A percentile compares a stretch with the other conserved stretches of the same genome.
Evolutionary conservation across 2,113 vertebrate species (phyloP).

Genomic region (Okapia johnstoni): DNA sequence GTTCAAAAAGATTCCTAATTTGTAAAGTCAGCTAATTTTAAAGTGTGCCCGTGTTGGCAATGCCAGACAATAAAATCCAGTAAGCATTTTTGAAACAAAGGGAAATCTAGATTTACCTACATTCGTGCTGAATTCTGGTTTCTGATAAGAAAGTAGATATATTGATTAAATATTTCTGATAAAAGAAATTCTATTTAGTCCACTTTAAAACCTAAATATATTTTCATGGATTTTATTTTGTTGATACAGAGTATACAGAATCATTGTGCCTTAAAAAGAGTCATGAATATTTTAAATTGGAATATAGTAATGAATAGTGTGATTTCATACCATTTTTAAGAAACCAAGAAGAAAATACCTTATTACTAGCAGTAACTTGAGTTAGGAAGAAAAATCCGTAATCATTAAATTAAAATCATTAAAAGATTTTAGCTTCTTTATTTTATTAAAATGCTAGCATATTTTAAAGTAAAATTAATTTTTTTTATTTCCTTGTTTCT

Average conservation of each 20-base stretch:
- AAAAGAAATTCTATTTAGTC: conserved; percentile 44
- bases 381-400: neutral
- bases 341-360: conserved; percentile 62
- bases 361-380: conserved; percentile 55
- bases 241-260: conserved; percentile 31
- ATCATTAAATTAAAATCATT: neutral
- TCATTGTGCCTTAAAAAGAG: conserved; percentile 65
- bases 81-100: conserved; percentile 26
- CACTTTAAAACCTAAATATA: conserved; percentile 28
- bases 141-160: conserved; percentile 31
- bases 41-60: conserved; percentile 17
- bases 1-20: conserved; percentile 73
- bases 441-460: conserved; percentile 55
- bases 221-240: conserved; percentile 58
- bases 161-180: conserved; percentile 45
- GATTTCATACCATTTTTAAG: conserved; percentile 61
- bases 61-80: neutral
- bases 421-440: conserved; percentile 15
- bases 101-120: neutral
- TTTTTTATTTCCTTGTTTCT: conserved; percentile 70
- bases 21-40: conserved; percentile 78
- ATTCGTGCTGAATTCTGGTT: neutral
- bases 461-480: conserved; percentile 71
- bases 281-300: conserved; percentile 15
- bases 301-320: neutral